A percentile compares a stretch with the other conserved stretches of the same genome.
Evolutionary conservation across 2,797 vertebrate species (phyloP).

Genomic region (Chaunax sp.): DNA sequence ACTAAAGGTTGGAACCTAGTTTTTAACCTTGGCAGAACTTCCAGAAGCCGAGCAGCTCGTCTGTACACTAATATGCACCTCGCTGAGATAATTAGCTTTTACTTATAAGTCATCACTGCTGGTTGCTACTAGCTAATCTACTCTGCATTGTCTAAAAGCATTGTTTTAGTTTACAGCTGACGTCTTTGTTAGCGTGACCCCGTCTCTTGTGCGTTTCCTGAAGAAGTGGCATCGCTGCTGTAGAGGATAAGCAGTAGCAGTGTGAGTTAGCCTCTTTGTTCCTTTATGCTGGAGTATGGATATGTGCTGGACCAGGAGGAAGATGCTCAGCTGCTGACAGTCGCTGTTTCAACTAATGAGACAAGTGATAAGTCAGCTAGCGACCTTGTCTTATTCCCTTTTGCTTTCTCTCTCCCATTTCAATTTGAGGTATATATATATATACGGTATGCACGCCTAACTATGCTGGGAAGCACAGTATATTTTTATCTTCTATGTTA

Average conservation of each 20-base stretch:
- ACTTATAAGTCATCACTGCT: slow-evolving; percentile 61
- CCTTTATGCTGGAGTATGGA: slow-evolving; percentile 55
- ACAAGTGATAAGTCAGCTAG: slow-evolving; percentile 72
- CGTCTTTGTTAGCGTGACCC: slow-evolving; percentile 26
- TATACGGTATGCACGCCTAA: slow-evolving; percentile 27
- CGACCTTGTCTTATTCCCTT: slow-evolving; percentile 66
- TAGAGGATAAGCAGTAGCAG: slow-evolving; percentile 21
- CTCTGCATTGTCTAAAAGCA: slow-evolving; percentile 29
- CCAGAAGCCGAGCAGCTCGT: slow-evolving; percentile 44
- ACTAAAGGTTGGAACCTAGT: slow-evolving; percentile 64
- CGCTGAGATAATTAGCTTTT: slow-evolving; percentile 62
- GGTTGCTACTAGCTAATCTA: slow-evolving; percentile 47
- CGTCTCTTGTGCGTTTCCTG: too few species aligned
- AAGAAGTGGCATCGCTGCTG: slow-evolving; percentile 24
- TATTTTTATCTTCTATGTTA: slow-evolving; percentile 17
- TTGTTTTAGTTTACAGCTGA: slow-evolving; percentile 14
- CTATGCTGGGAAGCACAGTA: slow-evolving; percentile 9
- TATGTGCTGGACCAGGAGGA: slow-evolving; percentile 57
- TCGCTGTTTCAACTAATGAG: slow-evolving; percentile 72
- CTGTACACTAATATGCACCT: slow-evolving; percentile 55
- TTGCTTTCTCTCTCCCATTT: slow-evolving; percentile 57
- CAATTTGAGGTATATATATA: slow-evolving; percentile 44
- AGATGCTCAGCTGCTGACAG: slow-evolving; percentile 67
- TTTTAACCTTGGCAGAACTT: slow-evolving; percentile 74
- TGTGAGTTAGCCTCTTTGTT: too few species aligned